Evolutionary conservation across 2,888 invertebrate genomes (phyloP), one percentile per base, ranked within the genome.

Genomic region (Cantharis rufa): DNA sequence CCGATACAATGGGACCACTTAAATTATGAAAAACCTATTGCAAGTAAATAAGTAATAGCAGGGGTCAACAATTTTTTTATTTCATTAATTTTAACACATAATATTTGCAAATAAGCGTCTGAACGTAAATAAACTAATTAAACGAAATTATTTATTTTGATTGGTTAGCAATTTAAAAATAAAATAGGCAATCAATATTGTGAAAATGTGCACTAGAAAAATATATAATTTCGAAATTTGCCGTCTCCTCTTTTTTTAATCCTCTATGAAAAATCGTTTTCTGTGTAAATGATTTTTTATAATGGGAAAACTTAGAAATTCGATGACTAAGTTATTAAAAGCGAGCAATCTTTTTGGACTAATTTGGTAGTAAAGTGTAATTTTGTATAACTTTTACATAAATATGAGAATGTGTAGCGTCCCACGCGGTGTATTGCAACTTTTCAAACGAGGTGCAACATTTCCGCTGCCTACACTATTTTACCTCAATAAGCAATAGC

Each of bases 401-500:
- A 48, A 48, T 48, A n/a, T 48, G n/a, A n/a, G 48, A 48, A 70
- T 77, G 77, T 69, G 62, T 68, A 15, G 11, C 69, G 21, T 21
- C 75, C 75, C 48, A 78, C 78, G 68, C 75, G 15, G 15, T 15
- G 72, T 81, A 80, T 79, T 80, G 81, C 81, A 81, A 81, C 74
- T 74, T 70, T 75, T 72, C 74, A 79, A 79, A 77, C 75, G 77
- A 81, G 81, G 81, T 82, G 82, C 81, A 82, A 80, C 81, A 79
- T 82, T 82, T 82, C 82, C 82, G 82, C 81, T 80, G 81, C 82
- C 82, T 79, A 82, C 82, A 78, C 74, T 48, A 48, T 71, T 73
- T 78, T 78, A 74, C 70, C 71, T 72, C 73, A 62, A 71, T 71
- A 66, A 24, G 64, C 24, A 32, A 70, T 75, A 76, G 48, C 72